Evolutionary conservation across 1,140 invertebrate genomes (phyloP), one percentile per base, ranked within the genome.

Genomic region (Drosophila arizonae): DNA sequence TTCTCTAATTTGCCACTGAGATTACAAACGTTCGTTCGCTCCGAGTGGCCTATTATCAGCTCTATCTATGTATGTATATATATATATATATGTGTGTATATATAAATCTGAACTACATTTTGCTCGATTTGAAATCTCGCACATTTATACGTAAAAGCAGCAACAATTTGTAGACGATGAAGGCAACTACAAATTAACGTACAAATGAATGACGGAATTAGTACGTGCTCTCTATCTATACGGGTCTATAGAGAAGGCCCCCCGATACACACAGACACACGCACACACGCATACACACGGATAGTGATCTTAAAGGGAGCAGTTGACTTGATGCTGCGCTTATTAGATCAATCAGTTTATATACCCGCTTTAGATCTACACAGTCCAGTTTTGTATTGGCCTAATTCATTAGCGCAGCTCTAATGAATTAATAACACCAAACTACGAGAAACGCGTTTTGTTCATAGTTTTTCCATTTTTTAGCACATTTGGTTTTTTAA

Each of bases 401-500:
- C 63, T 70, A 81, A 88, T 87, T 84, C 67, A 88, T 87, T 87
- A 87, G 60, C 84, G 61, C 15, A 30, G 56, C 61, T 72, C 84
- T 88, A 87, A 87, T 87, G 73, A 84, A 87, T 87, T 88, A 87
- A 87, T 88, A 74, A 84, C 84, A 87, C 84, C 56, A 84, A 88
- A 79, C 84, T 88, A 88, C 76, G 76, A 88, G 76, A 81, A 81
- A 72, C 55, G 24, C 13, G n/a, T 45, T 45, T 45, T 54, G 66
- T 58, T 63, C 58, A 64, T 79, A 72, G 64, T 79, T 70, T 79
- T 76, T 46, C 43, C 68, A 50, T 58, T 68, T 84, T 70, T 80
- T 67, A 81, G 75, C 70, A 77, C 71, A 52, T 73, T 2, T 2
- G 21, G 1, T 24, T 56, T 61, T 52, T 26, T 45, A 10, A 10